phyloP scores from a whole-genome alignment of 2,113 vertebrate genomes.

The Nannobrachium achirus region DNA sequence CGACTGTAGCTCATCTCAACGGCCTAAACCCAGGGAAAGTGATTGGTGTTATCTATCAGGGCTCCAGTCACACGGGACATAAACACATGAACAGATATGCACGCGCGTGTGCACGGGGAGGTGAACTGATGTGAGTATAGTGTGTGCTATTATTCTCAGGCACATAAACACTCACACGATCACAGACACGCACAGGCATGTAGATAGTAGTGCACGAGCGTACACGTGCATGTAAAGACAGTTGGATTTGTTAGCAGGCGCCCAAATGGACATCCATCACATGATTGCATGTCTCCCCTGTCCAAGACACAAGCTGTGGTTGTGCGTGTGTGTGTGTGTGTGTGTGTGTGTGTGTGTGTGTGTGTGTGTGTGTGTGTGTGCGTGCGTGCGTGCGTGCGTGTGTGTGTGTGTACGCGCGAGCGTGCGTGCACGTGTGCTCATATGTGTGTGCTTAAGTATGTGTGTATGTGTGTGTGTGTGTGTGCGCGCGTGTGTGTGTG shows the following conservation, averaged over 20 bases:
- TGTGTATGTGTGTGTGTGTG: constrained; percentile 6
- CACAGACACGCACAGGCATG: neutral
- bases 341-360: constrained; percentile 1
- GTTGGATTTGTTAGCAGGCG: constrained; percentile 37
- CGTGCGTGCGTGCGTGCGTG: constrained; percentile 5
- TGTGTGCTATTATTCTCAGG: neutral
- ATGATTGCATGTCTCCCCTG: constrained; percentile 33
- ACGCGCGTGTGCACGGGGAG: too few species aligned
- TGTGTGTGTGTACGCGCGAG: constrained; percentile 33
- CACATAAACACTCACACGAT: neutral
- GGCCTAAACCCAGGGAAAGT: constrained; percentile 1
- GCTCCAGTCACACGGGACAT: too few species aligned
- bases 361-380: constrained; percentile 5
- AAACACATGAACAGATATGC: too few species aligned
- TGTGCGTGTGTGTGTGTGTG: constrained; percentile 15
- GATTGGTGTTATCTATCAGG: neutral
- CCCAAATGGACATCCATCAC: constrained; percentile 38
- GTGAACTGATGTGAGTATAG: too few species aligned
- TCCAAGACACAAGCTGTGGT: constrained; percentile 18
- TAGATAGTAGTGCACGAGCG: neutral
- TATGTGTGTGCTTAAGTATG: constrained; percentile 29
- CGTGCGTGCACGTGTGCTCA: too few species aligned
- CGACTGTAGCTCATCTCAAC: constrained; percentile 5
- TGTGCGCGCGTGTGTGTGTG: neutral
- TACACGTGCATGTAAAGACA: constrained; percentile 8